phyloP scores from a whole-genome alignment of 1,140 invertebrate species.

The Elymnias hypermnestra region DNA sequence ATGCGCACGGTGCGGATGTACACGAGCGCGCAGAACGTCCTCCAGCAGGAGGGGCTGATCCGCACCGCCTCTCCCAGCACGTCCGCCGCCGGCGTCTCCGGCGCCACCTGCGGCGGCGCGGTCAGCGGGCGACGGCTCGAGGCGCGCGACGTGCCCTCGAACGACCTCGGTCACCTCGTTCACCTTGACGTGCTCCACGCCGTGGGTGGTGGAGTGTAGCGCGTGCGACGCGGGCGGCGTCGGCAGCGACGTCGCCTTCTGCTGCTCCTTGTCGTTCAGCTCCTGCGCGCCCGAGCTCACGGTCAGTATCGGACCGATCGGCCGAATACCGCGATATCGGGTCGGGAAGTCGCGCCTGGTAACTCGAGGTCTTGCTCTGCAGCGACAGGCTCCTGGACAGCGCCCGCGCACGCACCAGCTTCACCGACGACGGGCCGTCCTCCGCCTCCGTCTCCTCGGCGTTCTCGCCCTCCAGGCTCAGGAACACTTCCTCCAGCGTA shows the following conservation, averaged over 20 bases:
- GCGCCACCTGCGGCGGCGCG: constrained; percentile 30
- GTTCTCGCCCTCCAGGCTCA: constrained; percentile 84
- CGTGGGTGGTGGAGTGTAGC: constrained; percentile 67
- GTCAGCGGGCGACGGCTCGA: too few relatives aligned
- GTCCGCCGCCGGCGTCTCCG: constrained; percentile 50
- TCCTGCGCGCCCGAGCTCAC: too few relatives aligned
- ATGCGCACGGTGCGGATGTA: constrained; percentile 75
- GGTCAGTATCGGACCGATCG: too few relatives aligned
- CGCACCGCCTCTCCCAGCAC: constrained; percentile 56
- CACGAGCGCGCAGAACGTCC: constrained; percentile 73
- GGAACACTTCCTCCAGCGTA: constrained; percentile 91
- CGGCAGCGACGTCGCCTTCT: constrained; percentile 51
- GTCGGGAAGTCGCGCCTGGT: too few relatives aligned
- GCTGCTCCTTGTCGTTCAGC: constrained; percentile 79
- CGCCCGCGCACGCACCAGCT: constrained; percentile 83
- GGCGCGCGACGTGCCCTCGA: not conserved
- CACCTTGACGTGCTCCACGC: constrained; percentile 73
- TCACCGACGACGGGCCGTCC: constrained; percentile 83
- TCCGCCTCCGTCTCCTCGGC: constrained; percentile 82
- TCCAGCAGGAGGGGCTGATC: constrained; percentile 53
- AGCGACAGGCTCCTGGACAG: constrained; percentile 82
- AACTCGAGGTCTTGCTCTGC: constrained; percentile 84
- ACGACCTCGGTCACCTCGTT: constrained; percentile 10
- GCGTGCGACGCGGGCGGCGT: constrained; percentile 63
- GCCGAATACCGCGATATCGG: too few relatives aligned